Evolutionary conservation across 2,888 invertebrate species (phyloP), one percentile per base, ranked within the genome.

Genomic region (Timema podura): DNA sequence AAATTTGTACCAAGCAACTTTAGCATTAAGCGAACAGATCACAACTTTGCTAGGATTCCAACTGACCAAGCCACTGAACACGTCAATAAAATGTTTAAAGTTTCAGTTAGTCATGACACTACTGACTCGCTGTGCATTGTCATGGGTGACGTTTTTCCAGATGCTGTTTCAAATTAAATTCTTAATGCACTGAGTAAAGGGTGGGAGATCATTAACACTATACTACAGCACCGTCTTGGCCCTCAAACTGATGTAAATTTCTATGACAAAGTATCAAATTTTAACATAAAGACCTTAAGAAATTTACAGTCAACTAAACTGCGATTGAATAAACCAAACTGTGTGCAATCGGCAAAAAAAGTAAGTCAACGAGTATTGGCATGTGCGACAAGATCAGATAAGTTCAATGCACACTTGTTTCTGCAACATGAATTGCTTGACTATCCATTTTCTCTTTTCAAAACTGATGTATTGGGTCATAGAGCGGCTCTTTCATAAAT

Each of bases 41-140:
- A 54, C 54, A 54, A 54, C 54, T 54, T 54, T 54, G 54, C 1
- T 54, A 54, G 54, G 8, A 54, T 54, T 54, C 54, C 54, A 54
- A 54, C 54, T 7, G 54, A 54, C 54, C 54, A 7, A 13, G 54
- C 54, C n/a, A 54, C 6, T 54, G n/a, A 7, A 54, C 8, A 54
- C 6, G 54, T 54, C 54, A 5, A 54, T 54, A 54, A 54, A 11
- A 8, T 54, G 11, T 54, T n/a, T 54, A 54, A 54, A 54, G 54
- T 54, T 54, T 5, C 54, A 54, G 54, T 54, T 54, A 5, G 2
- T 54, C 54, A 54, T 54, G 13, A 54, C 54, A 3, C 54, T 54
- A 10, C n/a, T 6, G 54, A 54, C 54, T 54, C 6, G 13, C 54
- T 54, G 54, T 54, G 54, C 54, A 54, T 54, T 54, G n/a, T 2